A percentile compares a stretch with the other conserved stretches of the same genome.
Evolutionary conservation across 2,797 vertebrate genomes (phyloP).

Genomic region (Echeneis naucrates): DNA sequence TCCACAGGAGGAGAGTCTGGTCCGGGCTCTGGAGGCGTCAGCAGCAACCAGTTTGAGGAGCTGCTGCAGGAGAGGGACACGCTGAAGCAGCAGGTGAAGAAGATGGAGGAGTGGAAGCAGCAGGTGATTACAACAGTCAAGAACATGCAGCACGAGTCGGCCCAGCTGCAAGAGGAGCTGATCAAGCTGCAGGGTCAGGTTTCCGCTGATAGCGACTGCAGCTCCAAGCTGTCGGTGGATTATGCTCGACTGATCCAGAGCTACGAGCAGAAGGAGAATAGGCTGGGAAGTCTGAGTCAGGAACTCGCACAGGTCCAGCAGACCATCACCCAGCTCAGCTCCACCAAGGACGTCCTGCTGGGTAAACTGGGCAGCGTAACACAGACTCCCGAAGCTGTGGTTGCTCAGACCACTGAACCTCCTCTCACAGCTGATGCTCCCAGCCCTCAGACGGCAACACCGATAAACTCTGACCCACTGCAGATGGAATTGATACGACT

Average conservation of each 20-base stretch:
- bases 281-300: constrained; percentile 89
- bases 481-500: constrained; percentile 84
- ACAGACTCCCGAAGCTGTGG: constrained; percentile 66
- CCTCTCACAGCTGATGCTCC: constrained; percentile 39
- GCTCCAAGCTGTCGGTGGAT: constrained; percentile 90
- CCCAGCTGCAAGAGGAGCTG: constrained; percentile 95
- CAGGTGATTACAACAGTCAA: constrained; percentile 98
- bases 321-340: constrained; percentile 92
- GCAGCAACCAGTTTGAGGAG: constrained; percentile 97
- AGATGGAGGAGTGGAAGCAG: constrained; percentile 99
- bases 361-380: constrained; percentile 89
- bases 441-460: constrained; percentile 32
- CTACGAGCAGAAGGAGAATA: constrained; percentile 94
- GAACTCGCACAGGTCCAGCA: constrained; percentile 95
- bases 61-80: constrained; percentile 94
- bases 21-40: constrained; percentile 85
- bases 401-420: constrained; percentile 32
- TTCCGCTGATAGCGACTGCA: constrained; percentile 90
- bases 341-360: constrained; percentile 91
- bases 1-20: constrained; percentile 79
- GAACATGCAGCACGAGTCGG: constrained; percentile 98
- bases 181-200: constrained; percentile 92
- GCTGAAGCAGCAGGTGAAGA: constrained; percentile 97
- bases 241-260: constrained; percentile 93
- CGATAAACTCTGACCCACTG: constrained; percentile 48